A percentile compares a stretch with the other conserved stretches of the same genome.
phyloP scores from a whole-genome alignment of 2,113 vertebrate genomes.

The Mormyrus lacerda region DNA sequence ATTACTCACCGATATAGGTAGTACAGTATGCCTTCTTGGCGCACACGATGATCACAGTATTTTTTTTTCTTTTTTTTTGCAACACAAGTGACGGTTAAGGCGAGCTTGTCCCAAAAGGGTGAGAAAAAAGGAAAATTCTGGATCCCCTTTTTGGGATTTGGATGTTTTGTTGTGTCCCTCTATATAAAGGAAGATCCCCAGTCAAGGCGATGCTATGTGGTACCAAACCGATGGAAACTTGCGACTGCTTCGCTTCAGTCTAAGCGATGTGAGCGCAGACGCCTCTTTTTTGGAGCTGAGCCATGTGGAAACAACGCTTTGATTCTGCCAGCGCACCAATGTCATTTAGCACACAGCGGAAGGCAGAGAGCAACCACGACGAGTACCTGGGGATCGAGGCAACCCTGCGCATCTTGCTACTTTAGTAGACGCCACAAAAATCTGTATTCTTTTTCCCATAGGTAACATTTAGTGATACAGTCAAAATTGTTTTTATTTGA shows the following conservation, averaged over 20 bases:
- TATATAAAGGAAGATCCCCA: constrained; percentile 49
- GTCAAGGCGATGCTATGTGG: constrained; percentile 42
- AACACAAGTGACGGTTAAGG: constrained; percentile 43
- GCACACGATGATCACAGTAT: constrained; percentile 51
- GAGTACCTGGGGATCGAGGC: not conserved
- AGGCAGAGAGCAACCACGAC: not conserved
- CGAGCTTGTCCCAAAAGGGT: constrained; percentile 31
- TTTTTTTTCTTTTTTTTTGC: constrained; percentile 34
- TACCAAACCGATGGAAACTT: constrained; percentile 52
- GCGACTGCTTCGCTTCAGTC: constrained; percentile 62
- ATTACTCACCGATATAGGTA: constrained; percentile 55
- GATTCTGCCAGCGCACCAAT: constrained; percentile 16
- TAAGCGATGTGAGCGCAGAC: constrained; percentile 58
- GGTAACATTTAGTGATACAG: not conserved
- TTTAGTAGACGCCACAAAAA: not conserved
- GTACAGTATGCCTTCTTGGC: constrained; percentile 49
- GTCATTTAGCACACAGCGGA: constrained; percentile 17
- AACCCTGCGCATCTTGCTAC: not conserved
- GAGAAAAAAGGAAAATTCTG: constrained; percentile 29
- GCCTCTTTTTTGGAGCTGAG: constrained; percentile 59
- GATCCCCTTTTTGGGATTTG: constrained; percentile 36
- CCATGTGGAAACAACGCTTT: constrained; percentile 48
- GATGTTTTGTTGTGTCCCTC: constrained; percentile 35
- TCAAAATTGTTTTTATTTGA: not conserved
- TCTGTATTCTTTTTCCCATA: not conserved